These are phyloP conservation scores for Myiozetetes cayanensis DNA, from an alignment of 2,113 vertebrate genomes.

Conservation along the genomic window DNA sequence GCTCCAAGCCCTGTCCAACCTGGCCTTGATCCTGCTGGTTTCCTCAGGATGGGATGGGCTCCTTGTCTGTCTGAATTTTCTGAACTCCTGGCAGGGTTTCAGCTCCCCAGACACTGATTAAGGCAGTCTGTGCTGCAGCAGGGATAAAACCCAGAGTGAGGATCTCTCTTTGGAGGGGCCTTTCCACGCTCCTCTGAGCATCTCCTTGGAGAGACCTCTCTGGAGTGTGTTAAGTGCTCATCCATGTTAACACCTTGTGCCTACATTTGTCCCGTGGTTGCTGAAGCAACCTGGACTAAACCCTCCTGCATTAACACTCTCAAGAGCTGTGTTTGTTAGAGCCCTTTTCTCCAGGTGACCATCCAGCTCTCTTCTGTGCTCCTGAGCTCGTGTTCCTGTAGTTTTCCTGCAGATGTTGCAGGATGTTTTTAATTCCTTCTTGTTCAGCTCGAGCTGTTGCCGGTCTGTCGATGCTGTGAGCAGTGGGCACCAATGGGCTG, in stretches of 20 bases:
- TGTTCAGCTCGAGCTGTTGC: background rate
- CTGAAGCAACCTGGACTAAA: constrained; percentile 27
- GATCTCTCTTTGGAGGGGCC: background rate
- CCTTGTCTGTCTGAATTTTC: background rate
- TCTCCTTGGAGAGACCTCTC: background rate
- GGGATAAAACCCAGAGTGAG: background rate
- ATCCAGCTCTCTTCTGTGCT: background rate
- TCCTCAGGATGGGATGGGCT: background rate
- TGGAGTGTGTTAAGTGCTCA: constrained; percentile 43
- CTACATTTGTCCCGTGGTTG: constrained; percentile 49
- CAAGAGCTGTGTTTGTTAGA: background rate
- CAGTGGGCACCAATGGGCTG: background rate
- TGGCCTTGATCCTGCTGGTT: background rate
- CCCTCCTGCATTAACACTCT: background rate
- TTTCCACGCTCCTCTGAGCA: background rate
- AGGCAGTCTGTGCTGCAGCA: background rate
- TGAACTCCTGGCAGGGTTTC: background rate
- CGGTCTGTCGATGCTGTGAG: background rate
- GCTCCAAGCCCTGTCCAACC: background rate
- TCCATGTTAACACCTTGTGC: constrained; percentile 45
- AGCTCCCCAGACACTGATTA: background rate
- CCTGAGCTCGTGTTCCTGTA: background rate
- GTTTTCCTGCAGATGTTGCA: background rate
- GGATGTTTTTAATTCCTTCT: background rate
- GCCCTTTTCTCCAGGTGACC: background rate